phyloP scores from a whole-genome alignment of 2,113 vertebrate genomes.

The Dicrurus megarhynchus region DNA sequence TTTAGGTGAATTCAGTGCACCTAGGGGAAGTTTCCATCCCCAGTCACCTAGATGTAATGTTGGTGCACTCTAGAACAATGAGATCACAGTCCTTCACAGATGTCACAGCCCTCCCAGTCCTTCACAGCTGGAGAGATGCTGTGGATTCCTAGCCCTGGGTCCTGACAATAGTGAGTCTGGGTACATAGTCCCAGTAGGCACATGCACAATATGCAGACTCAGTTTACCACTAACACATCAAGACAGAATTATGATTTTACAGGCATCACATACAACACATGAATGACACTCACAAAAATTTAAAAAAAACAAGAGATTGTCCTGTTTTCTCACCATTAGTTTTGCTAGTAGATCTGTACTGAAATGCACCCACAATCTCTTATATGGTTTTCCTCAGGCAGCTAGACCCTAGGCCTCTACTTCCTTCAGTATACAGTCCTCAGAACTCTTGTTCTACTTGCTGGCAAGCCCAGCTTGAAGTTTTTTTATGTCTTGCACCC shows the following conservation, averaged over 20 bases:
- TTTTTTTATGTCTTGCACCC: not conserved
- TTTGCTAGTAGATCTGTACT: not conserved
- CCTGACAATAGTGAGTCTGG: not conserved
- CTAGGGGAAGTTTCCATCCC: accelerated
- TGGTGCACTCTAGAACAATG: not conserved
- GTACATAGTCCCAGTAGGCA: not conserved
- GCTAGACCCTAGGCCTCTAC: accelerated
- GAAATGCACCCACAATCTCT: not conserved
- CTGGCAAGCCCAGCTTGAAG: not conserved
- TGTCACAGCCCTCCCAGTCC: not conserved
- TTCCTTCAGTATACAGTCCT: not conserved
- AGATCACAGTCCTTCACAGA: not conserved
- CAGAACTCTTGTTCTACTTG: not conserved
- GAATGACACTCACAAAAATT: not conserved
- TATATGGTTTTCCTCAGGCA: not conserved
- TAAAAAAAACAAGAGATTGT: accelerated
- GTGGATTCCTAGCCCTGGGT: not conserved
- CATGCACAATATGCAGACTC: not conserved
- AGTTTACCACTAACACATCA: not conserved
- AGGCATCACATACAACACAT: not conserved
- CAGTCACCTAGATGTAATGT: not conserved
- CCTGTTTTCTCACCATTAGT: not conserved
- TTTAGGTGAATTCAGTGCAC: not conserved
- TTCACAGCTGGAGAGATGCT: not conserved
- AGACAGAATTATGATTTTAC: not conserved